These are phyloP conservation scores for Neostethus bicornis DNA, from an alignment of 2,797 vertebrate genomes.

Conservation along the genomic window DNA sequence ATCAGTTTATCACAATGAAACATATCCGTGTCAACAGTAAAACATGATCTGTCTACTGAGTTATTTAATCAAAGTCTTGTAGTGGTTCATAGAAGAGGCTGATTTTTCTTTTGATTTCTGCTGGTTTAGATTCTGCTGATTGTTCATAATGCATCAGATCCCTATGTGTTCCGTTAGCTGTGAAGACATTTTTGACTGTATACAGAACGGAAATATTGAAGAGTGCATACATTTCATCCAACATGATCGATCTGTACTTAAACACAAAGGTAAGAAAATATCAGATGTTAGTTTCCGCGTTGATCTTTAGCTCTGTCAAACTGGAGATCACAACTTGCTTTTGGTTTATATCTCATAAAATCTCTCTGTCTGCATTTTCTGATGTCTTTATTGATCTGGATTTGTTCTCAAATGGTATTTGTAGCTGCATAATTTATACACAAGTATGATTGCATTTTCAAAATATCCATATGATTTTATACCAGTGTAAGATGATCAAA, in stretches of 20 bases:
- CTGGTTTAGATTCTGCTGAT: conserved; percentile 4
- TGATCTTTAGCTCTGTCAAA: not conserved
- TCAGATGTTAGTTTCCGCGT: not conserved
- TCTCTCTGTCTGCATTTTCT: conserved; percentile 2
- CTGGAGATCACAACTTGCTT: conserved; percentile 11
- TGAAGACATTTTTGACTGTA: conserved; percentile 78
- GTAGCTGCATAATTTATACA: conserved; percentile 6
- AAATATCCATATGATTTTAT: conserved; percentile 60
- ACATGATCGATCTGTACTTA: conserved; percentile 70
- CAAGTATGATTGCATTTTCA: no score
- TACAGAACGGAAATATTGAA: conserved; percentile 77
- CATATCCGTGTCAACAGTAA: conserved; percentile 20
- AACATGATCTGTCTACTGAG: conserved; percentile 24
- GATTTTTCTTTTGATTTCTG: conserved; percentile 19
- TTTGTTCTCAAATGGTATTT: not conserved
- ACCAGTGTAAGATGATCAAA: conserved; percentile 23
- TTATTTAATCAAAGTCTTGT: conserved; percentile 30
- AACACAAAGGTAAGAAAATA: conserved; percentile 71
- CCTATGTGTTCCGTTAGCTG: conserved; percentile 42
- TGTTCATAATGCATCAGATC: conserved; percentile 65
- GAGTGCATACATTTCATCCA: conserved; percentile 71
- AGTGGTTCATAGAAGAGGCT: conserved; percentile 9
- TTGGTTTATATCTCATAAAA: conserved; percentile 6
- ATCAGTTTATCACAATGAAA: conserved; percentile 43
- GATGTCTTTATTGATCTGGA: not conserved